Evolutionary conservation across 2,888 invertebrate genomes (phyloP), one percentile per base, ranked within the genome.

Genomic region (Heliconius hortense): DNA sequence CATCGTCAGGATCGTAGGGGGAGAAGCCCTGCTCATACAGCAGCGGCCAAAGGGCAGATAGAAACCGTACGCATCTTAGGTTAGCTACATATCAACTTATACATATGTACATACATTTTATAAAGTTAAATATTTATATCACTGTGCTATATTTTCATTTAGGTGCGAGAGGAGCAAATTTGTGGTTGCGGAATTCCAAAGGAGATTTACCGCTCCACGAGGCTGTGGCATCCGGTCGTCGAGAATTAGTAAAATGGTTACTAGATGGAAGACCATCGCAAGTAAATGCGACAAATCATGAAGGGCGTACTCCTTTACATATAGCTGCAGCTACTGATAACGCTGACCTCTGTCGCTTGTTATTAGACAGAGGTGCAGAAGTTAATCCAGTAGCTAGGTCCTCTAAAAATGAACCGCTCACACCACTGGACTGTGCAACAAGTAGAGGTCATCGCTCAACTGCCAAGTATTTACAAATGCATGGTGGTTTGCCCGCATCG

Each of bases 121-220:
- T 1, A 67, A 35, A 63, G 39, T 10, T 48, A n/a, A n/a, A 56
- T 76, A 28, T 4, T 8, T 39, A 35, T 66, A 18, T 67, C 8
- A 31, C 31, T n/a, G 8, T 62, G 53, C 21, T 0, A 28, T 39
- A 15, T 64, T 75, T 60, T 59, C 39, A 71, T 70, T 43, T 39
- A 94, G 94, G 94, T 70, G 90, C 93, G 62, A 88, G 90, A 82
- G 97, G 97, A 28, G 98, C 98, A 0, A 98, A 99, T 87, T 94
- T 99, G 67, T 99, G 99, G 97, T 92, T 98, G 74, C 95, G 97
- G 79, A 99, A 99, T 87, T 97, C 98, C 2, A 96, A 98, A 85
- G 99, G 99, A 0, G 99, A 99, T 88, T 95, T 98, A 75, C 98
- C 99, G 0, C 94, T 99, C 35, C 99, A 99, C 87, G 99, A 99